Conservation (phyloP, 1,140 invertebrate species). For the Neoseiulus cucumeris region DNA sequence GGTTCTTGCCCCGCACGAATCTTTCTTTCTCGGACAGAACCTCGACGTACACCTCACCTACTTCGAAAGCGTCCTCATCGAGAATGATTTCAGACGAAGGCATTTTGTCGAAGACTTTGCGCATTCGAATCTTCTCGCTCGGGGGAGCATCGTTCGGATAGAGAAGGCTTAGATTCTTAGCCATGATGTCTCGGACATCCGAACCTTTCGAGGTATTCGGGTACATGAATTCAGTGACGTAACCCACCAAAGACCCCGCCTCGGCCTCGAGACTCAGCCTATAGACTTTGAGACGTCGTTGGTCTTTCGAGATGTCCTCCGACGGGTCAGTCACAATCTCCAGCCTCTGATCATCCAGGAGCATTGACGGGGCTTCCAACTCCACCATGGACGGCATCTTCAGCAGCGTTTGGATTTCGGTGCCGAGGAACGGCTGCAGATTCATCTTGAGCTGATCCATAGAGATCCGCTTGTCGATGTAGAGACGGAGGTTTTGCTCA, state of each 20-base stretch:
- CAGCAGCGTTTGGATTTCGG: neutral
- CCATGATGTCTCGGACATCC: neutral
- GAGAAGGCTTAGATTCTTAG: neutral
- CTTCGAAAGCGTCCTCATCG: neutral
- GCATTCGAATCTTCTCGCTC: slow-evolving; percentile 1
- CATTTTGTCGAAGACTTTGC: slow-evolving; percentile 1
- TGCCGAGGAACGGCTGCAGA: neutral
- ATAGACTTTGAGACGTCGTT: slow-evolving; percentile 2
- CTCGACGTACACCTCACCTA: neutral
- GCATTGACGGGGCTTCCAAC: neutral
- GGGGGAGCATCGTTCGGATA: neutral
- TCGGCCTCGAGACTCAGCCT: neutral
- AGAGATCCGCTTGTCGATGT: neutral
- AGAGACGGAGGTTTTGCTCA: slow-evolving; percentile 24
- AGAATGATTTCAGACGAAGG: slow-evolving; percentile 2
- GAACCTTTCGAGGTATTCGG: neutral
- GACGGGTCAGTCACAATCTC: neutral
- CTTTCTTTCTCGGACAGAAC: neutral
- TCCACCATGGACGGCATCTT: neutral
- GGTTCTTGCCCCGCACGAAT: neutral
- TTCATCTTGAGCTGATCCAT: slow-evolving; percentile 5
- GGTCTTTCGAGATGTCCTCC: neutral
- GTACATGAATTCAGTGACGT: slow-evolving; percentile 1
- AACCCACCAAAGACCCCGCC: neutral
- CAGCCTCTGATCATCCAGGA: neutral